Evolutionary conservation across 2,113 vertebrate species (phyloP), one percentile per base, ranked within the genome.

Genomic region (Phaethon lepturus): DNA sequence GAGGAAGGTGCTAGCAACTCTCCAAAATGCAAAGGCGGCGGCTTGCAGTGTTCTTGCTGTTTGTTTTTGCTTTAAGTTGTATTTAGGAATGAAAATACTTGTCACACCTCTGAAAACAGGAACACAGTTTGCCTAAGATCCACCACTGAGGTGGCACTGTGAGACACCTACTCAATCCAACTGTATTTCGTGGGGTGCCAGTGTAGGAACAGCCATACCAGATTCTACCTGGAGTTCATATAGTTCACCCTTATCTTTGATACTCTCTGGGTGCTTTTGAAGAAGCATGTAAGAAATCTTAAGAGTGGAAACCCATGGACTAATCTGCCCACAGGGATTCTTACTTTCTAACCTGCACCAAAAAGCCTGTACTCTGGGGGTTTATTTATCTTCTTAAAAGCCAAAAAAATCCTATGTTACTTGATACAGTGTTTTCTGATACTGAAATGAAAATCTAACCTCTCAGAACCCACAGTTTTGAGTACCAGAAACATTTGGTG

Each of bases 51-150:
- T 63, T 74, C 56, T 35, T 52, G 44, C 44, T 58, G 24, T 52
- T 74, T 55, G 29, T 16, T 88, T 97, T 85, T 75, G 40, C 83
- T 92, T 94, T 77, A 53, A 80, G 73, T 92, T 86, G 14, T 80
- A 26, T 76, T 92, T 53, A 77, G 83, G 55, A 86, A 95, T 45
- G 14, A 83, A 84, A 90, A 94, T 15, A 4, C 75, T 87, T 87
- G 47, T 82, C 93, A 80, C 42, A 42, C 38, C 76, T 85, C 87
- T 91, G 64, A 91, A 95, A 95, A 89, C 20, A 78, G 64, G 73
- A 86, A 74, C 68, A 66, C 53, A 66, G n/a, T 91, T 91, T 81
- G 76, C 67, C 60, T 38, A 87, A 93, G 28, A 85, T 87, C 73
- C 15, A 75, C 79, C 64, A 74, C 47, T 66, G 38, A 83, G 50